Evolutionary conservation across 2,797 vertebrate genomes (phyloP), one percentile per base, ranked within the genome.

Genomic region (Pseudotriccus pelzelni): DNA sequence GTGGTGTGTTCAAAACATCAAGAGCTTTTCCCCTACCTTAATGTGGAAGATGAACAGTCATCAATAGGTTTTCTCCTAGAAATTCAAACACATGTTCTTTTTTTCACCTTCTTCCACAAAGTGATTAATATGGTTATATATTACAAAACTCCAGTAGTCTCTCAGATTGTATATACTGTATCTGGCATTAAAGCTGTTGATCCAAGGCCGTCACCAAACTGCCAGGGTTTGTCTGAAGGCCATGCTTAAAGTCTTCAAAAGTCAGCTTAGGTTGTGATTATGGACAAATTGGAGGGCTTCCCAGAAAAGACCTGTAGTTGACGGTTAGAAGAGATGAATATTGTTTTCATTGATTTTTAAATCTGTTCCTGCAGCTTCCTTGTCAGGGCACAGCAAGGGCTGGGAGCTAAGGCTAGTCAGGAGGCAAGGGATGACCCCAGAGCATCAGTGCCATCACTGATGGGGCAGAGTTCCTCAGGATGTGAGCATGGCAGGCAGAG

Each of bases 231-330:
- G 37, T 86, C 74, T 60, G 66, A 91, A 69, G 43, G 67, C 92
- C 41, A 5, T 67, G 17, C 63, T 70, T 88, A 81, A 91, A 88
- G 70, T 74, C 60, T 68, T 93, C 74, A 68, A 80, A 87, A 91
- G 93, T 94, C 85, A 88, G 5, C 82, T 90, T 89, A 60, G 34
- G 15, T 39, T 88, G 76, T 59, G 66, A 86, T 93, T 86, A 87
- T 47, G 76, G 87, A 67, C 22, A 46, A 3, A 77, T 93, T 92
- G 84, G 91, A 96, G 47, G 62, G 34, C 13, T 92, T 95, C 94
- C 87, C 73, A 84, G 89, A 86, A 91, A 82, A 68, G 30, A 76
- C 44, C 20, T 56, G 36, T 79, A 32, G 58, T 5, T 89, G 88
- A 59, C 67, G 66, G 43, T 66, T 93, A 50, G 27, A 69, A 52